phyloP scores from a whole-genome alignment of 2,888 invertebrate genomes.

The Xestobium rufovillosum region DNA sequence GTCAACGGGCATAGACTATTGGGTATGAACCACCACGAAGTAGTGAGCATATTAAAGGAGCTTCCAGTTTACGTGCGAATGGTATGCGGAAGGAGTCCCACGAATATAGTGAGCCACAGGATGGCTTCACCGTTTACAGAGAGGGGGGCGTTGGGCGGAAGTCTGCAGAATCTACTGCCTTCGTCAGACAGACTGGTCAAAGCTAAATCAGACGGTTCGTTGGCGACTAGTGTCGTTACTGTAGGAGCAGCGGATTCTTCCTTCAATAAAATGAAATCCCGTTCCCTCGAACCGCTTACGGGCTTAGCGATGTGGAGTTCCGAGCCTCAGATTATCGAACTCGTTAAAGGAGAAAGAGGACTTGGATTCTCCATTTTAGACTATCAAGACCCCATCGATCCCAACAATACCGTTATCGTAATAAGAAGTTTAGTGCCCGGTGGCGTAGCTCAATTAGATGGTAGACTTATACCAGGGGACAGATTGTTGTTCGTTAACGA shows the following conservation, averaged over 20 bases:
- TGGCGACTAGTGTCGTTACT: conserved; percentile 59
- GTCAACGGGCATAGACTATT: conserved; percentile 84
- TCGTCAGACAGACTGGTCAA: conserved; percentile 68
- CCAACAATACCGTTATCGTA: conserved; percentile 94
- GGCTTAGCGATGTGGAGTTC: conserved; percentile 98
- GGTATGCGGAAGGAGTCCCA: conserved; percentile 68
- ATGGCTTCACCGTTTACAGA: conserved; percentile 35
- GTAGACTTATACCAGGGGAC: conserved; percentile 96
- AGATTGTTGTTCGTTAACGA: conserved; percentile 91
- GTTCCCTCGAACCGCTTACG: conserved; percentile 95
- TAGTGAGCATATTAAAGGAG: conserved; percentile 88
- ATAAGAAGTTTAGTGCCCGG: conserved; percentile 97
- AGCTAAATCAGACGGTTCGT: conserved; percentile 87
- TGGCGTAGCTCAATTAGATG: conserved; percentile 95
- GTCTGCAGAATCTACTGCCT: conserved; percentile 57
- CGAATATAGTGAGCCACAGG: conserved; percentile 35
- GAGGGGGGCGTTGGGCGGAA: conserved; percentile 44
- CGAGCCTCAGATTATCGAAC: conserved; percentile 91
- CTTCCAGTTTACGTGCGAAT: conserved; percentile 83
- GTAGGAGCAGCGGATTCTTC: conserved; percentile 47
- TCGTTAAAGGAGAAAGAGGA: conserved; percentile 94
- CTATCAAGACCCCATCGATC: conserved; percentile 92
- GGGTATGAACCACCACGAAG: conserved; percentile 91
- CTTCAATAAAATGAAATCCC: conserved; percentile 64
- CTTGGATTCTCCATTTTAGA: conserved; percentile 98